These are phyloP conservation scores for Erebia aethiops DNA, from an alignment of 2,888 invertebrate species.

Conservation along the genomic window DNA sequence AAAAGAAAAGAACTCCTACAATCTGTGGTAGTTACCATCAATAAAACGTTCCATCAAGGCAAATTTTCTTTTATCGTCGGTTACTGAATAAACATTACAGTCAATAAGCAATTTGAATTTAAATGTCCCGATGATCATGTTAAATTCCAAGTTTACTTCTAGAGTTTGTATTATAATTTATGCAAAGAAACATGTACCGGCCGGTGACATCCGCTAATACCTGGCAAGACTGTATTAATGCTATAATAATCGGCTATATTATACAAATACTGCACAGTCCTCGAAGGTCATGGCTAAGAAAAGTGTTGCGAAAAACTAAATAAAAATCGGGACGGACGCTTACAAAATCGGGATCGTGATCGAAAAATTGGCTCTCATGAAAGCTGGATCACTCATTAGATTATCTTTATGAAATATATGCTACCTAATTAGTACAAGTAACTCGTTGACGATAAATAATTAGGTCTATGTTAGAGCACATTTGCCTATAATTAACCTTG, in stretches of 20 bases:
- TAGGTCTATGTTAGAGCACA: no score
- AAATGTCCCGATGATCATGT: constrained; percentile 34
- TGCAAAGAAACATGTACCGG: constrained; percentile 76
- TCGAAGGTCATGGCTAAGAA: constrained; percentile 62
- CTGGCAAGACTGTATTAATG: constrained; percentile 64
- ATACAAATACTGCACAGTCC: constrained; percentile 44
- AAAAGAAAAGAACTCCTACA: background rate
- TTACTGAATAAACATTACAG: constrained; percentile 29
- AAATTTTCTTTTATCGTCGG: constrained; percentile 19
- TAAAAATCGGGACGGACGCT: constrained; percentile 13
- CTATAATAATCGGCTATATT: constrained; percentile 60
- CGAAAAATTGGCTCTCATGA: background rate
- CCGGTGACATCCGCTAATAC: constrained; percentile 67
- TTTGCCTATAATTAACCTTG: no score
- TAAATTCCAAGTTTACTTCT: constrained; percentile 30
- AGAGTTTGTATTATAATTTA: constrained; percentile 60
- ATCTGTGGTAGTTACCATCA: background rate
- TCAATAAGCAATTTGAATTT: constrained; percentile 37
- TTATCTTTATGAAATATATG: no score
- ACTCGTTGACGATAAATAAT: no score
- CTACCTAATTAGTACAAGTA: no score
- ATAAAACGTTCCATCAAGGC: constrained; percentile 22
- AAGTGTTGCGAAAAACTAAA: constrained; percentile 13
- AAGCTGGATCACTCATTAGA: no score
- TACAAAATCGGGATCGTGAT: background rate